Evolutionary conservation across 2,113 vertebrate species (phyloP).

Genomic region (Cervus canadensis): DNA sequence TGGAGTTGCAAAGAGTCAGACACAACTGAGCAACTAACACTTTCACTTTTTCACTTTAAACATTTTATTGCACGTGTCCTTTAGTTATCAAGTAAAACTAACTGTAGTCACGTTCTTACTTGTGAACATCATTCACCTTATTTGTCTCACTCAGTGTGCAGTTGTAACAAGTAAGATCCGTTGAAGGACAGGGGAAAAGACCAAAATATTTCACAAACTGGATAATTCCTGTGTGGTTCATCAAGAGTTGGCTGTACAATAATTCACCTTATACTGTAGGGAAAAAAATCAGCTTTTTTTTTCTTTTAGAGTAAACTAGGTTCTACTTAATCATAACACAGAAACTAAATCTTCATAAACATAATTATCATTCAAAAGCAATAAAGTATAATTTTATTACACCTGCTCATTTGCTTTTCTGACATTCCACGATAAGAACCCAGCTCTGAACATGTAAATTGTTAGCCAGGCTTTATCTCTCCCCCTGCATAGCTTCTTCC

Average conservation of each 20-base stretch:
- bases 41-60: neutral
- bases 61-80: neutral
- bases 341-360: slow-evolving; percentile 45
- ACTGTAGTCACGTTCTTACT: neutral
- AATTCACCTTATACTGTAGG: neutral
- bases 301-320: neutral
- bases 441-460: slow-evolving; percentile 33
- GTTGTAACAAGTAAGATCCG: neutral
- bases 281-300: neutral
- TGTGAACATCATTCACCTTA: neutral
- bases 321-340: slow-evolving; percentile 32
- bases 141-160: neutral
- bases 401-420: slow-evolving; percentile 52
- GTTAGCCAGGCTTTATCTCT: slow-evolving; percentile 37
- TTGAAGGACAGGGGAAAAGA: neutral
- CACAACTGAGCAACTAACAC: neutral
- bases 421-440: slow-evolving; percentile 37
- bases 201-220: neutral
- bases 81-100: slow-evolving; percentile 1
- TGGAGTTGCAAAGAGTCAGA: neutral
- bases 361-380: slow-evolving; percentile 50
- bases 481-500: neutral
- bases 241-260: neutral
- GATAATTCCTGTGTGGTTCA: neutral
- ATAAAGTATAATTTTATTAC: slow-evolving; percentile 59